These are phyloP conservation scores for Hyposoter didymator DNA, from an alignment of 2,888 invertebrate species.

Conservation along the genomic window DNA sequence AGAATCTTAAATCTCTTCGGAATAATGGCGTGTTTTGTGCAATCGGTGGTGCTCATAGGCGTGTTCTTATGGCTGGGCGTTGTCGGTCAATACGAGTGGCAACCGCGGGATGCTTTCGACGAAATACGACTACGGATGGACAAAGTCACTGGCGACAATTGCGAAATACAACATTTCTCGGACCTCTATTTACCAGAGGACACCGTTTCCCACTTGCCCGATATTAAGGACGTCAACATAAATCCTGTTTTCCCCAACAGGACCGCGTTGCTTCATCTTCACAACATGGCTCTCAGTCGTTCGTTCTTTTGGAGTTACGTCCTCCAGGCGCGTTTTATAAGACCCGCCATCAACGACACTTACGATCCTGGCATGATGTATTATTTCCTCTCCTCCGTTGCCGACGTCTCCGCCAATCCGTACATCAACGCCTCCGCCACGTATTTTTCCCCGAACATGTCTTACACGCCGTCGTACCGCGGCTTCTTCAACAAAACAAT, in stretches of 20 bases:
- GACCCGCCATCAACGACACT: slow-evolving; percentile 95
- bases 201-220: slow-evolving; percentile 95
- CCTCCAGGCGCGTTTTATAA: slow-evolving; percentile 94
- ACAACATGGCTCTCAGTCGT: slow-evolving; percentile 98
- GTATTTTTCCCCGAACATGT: slow-evolving; percentile 97
- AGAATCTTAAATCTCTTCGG: not conserved
- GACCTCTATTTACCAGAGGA: slow-evolving; percentile 94
- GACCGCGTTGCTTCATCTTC: slow-evolving; percentile 95
- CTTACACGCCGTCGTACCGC: slow-evolving; percentile 96
- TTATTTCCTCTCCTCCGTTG: slow-evolving; percentile 96
- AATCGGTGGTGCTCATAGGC: slow-evolving; percentile 68
- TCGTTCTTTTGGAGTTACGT: slow-evolving; percentile 99
- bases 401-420: slow-evolving; percentile 97
- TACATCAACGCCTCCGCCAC: slow-evolving; percentile 96
- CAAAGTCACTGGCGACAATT: slow-evolving; percentile 94
- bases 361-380: slow-evolving; percentile 99
- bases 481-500: slow-evolving; percentile 98
- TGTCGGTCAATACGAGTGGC: slow-evolving; percentile 96
- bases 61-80: slow-evolving; percentile 86
- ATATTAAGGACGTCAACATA: slow-evolving; percentile 96
- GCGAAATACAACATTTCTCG: slow-evolving; percentile 93
- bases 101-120: slow-evolving; percentile 95
- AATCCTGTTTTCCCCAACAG: slow-evolving; percentile 98
- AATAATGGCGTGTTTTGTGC: slow-evolving; percentile 63
- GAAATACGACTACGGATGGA: slow-evolving; percentile 94